Conservation (phyloP, 2,797 vertebrate species). For the Betta splendens region DNA sequence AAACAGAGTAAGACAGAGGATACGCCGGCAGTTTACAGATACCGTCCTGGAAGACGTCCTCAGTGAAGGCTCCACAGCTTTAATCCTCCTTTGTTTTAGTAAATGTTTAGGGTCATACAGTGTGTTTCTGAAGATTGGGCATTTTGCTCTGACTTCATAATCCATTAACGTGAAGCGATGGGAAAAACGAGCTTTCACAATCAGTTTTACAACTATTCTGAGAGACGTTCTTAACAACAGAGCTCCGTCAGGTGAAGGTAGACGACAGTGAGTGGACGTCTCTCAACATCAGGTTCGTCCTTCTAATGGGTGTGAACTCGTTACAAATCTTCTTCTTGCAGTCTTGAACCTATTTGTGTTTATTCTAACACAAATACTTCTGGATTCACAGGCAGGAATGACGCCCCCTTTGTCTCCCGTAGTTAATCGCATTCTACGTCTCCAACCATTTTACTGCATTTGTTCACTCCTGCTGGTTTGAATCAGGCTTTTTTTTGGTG, state of each 20-base stretch:
- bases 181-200: conserved; percentile 1
- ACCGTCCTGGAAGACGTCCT: conserved; percentile 4
- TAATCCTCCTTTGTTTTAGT: too few relatives aligned
- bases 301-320: conserved; percentile 17
- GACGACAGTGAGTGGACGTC: conserved; percentile 7
- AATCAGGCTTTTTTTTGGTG: conserved; percentile 41
- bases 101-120: too few relatives aligned
- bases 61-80: too few relatives aligned
- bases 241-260: not conserved
- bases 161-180: not conserved
- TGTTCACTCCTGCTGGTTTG: conserved; percentile 36
- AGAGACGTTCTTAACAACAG: not conserved
- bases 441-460: conserved; percentile 37
- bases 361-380: conserved; percentile 36
- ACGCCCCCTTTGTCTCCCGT: conserved; percentile 22
- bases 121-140: too few relatives aligned
- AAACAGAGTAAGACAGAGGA: conserved; percentile 25
- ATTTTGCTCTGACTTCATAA: conserved; percentile 10
- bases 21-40: conserved; percentile 7
- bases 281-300: conserved; percentile 13
- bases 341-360: conserved; percentile 38
- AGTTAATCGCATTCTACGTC: conserved; percentile 26
- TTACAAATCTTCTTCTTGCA: conserved; percentile 25
- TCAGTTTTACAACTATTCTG: not conserved
- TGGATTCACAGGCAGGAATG: not conserved